These are phyloP conservation scores for Allygus modestus DNA, from an alignment of 2,888 invertebrate genomes.

Conservation along the genomic window DNA sequence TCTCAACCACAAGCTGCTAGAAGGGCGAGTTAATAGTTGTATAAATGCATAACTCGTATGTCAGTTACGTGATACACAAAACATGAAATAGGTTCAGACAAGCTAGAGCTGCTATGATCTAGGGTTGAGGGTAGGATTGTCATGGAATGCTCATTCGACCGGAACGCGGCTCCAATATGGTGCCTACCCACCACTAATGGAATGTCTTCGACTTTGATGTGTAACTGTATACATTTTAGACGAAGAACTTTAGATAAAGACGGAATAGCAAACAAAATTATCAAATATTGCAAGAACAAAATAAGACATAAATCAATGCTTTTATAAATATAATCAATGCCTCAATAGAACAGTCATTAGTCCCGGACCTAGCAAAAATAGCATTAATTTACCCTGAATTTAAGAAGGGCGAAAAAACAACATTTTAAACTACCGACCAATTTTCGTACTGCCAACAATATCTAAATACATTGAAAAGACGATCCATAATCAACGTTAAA, in stretches of 20 bases:
- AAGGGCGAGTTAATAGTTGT: no score
- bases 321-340: not conserved
- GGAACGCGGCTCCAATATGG: constrained; percentile 34
- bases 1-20: no score
- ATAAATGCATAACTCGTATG: no score
- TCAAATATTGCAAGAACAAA: not conserved
- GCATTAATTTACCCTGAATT: not conserved
- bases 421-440: not conserved
- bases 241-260: no score
- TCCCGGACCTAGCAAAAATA: no score
- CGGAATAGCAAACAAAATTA: not conserved
- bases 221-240: not conserved
- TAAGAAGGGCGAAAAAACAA: not conserved
- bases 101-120: no score
- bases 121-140: not conserved
- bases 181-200: not conserved
- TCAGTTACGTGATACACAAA: no score
- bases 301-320: not conserved
- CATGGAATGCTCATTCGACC: constrained; percentile 14
- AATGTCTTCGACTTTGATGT: not conserved
- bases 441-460: not conserved
- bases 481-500: not conserved
- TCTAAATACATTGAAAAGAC: not conserved
- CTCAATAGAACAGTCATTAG: not conserved
- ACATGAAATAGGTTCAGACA: no score